Percentiles rank a stretch among this genome's conserved stretches.
Evolutionary conservation across 2,888 invertebrate genomes (phyloP).

Genomic region (Pterobdella sp.): DNA sequence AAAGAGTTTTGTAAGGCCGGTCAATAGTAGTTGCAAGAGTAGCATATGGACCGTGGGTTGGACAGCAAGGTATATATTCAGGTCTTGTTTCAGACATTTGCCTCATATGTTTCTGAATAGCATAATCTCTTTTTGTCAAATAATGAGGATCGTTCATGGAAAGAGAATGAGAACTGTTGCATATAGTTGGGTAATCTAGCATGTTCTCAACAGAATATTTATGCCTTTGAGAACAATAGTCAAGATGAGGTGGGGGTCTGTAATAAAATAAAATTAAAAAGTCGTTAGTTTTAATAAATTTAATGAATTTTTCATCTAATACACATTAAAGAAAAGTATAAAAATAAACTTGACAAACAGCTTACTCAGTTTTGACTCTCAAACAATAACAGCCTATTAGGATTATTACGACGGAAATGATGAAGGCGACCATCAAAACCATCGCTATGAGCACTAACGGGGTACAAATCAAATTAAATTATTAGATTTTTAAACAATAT

Average conservation of each 20-base stretch:
- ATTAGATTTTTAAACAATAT: no score
- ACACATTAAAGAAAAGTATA: no score
- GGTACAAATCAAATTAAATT: constrained; percentile 10
- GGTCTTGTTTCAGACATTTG: constrained; percentile 27
- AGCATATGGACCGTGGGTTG: constrained; percentile 22
- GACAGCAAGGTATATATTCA: constrained; percentile 22
- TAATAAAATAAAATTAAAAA: no score
- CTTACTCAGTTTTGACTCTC: constrained; percentile 13
- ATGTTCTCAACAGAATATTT: constrained; percentile 16
- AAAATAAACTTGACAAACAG: neutral
- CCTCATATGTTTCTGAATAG: constrained; percentile 31
- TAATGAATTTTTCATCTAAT: no score
- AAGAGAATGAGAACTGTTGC: constrained; percentile 1
- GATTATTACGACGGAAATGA: constrained; percentile 22
- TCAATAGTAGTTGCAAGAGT: constrained; percentile 4
- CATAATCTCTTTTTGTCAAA: constrained; percentile 28
- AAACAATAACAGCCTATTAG: constrained; percentile 18
- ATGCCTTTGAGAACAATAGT: no score
- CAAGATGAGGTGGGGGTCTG: no score
- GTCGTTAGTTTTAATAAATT: no score
- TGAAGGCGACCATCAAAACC: constrained; percentile 19
- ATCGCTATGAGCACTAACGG: constrained; percentile 22
- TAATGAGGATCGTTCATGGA: neutral
- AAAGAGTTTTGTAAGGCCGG: constrained; percentile 9
- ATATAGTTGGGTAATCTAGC: neutral